These are phyloP conservation scores for Drosophila melanosoma DNA, from an alignment of 2,888 invertebrate species.

Conservation along the genomic window DNA sequence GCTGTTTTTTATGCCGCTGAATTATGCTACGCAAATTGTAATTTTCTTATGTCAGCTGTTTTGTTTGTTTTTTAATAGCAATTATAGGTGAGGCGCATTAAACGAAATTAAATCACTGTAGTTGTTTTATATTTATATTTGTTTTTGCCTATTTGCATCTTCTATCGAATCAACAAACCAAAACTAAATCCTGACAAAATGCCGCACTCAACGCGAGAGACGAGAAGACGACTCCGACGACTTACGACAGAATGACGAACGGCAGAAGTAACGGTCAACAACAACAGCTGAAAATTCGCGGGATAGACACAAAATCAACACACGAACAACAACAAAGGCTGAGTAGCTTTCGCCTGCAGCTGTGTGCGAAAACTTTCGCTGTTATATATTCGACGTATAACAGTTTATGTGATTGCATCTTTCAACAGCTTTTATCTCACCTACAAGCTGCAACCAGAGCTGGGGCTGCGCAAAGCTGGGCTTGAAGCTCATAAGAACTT, in stretches of 20 bases:
- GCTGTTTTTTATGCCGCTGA: constrained; percentile 65
- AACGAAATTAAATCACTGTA: constrained; percentile 10
- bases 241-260: constrained; percentile 69
- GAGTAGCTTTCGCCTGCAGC: constrained; percentile 56
- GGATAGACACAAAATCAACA: constrained; percentile 21
- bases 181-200: constrained; percentile 33
- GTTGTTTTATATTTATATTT: constrained; percentile 4
- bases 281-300: constrained; percentile 70
- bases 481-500: background rate
- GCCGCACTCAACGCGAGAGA: constrained; percentile 49
- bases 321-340: background rate
- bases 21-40: constrained; percentile 36
- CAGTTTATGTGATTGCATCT: constrained; percentile 38
- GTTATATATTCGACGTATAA: constrained; percentile 28
- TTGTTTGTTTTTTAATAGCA: constrained; percentile 14
- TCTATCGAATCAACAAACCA: constrained; percentile 51
- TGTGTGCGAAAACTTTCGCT: constrained; percentile 47
- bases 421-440: constrained; percentile 7
- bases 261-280: constrained; percentile 47
- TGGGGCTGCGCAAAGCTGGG: background rate
- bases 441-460: constrained; percentile 14
- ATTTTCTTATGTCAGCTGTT: constrained; percentile 47
- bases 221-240: constrained; percentile 63
- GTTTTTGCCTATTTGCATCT: constrained; percentile 23
- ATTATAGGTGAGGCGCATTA: constrained; percentile 4